Base-by-base conservation (phyloP, 1,140 invertebrate genomes). In the Caenorhabditis brenneri region DNA sequence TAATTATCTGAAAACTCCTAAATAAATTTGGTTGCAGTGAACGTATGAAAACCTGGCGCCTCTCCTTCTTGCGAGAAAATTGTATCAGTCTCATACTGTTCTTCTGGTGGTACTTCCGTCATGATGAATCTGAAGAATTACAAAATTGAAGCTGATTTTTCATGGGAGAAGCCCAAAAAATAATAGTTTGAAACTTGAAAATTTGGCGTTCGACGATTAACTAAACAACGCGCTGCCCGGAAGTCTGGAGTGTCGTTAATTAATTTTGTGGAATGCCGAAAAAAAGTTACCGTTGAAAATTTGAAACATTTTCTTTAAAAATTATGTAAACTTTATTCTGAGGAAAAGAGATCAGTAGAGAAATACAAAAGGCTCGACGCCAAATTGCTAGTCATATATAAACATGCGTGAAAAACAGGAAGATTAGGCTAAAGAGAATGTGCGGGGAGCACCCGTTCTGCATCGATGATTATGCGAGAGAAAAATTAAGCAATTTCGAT, bases 401-500 rank as follows among this genome's bases (percentile, higher is more conserved):
- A 36, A 36, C 36, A 36, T 9, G 29, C 2, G 9, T 10, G 29
- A 65, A 65, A 33, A 9, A 9, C 36, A 0, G 19, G 15, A 42
- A 12, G 27, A 74, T 15, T 27, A 58, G 27, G 7, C 53, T 58
- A 69, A 69, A 55, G 27, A 51, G 48, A 55, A 42, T 74, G 65
- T 74, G 1, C 65, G 65, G 65, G 65, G n/a, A 74, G 36, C 16
- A 74, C 65, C 65, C 65, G 65, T 74, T 74, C 65, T 82, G 31
- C 55, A 53, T 51, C 55, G 42, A 82, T 82, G 48, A 51, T 82
- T 74, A 74, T 74, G 65, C 36, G 33, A 74, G 33, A 74, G 65
- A 74, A n/a, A 78, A 31, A 22, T 83, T 60, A 85, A 42, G 85
- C 86, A 22, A 87, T 86, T 48, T 87, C 86, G 31, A 87, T 87